These are phyloP conservation scores for Bolinopsis microptera DNA, from an alignment of 37 sponge, comb jelly and placozoan genomes.

Conservation along the genomic window DNA sequence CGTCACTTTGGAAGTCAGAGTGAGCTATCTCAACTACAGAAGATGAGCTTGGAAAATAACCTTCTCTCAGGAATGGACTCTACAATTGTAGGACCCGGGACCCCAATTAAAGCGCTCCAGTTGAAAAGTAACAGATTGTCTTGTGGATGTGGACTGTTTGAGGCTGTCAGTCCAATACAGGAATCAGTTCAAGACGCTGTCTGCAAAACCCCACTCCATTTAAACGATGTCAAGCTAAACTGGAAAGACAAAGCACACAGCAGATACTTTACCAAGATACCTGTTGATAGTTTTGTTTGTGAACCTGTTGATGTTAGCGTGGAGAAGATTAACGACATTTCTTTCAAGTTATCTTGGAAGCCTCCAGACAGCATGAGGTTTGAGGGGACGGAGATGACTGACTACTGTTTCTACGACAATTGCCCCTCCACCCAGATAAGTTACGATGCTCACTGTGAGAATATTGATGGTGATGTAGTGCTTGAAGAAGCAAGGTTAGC, in stretches of 20 bases:
- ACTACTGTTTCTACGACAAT: background rate
- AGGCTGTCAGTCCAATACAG: background rate
- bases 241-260: background rate
- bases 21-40: background rate
- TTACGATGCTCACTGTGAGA: background rate
- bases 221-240: background rate
- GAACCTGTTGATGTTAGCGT: background rate
- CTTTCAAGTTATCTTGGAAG: background rate
- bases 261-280: background rate
- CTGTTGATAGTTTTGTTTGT: background rate
- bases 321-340: background rate
- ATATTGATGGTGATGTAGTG: background rate
- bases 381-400: background rate
- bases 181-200: background rate
- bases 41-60: background rate
- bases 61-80: background rate
- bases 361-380: background rate
- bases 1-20: constrained; percentile 4
- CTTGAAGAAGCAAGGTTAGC: background rate
- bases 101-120: background rate
- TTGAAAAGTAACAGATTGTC: background rate
- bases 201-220: constrained; percentile 8
- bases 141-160: constrained; percentile 54
- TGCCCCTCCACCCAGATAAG: background rate
- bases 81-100: background rate